phyloP scores from a whole-genome alignment of 2,113 vertebrate species.

The Tricholaema leucomelas region DNA sequence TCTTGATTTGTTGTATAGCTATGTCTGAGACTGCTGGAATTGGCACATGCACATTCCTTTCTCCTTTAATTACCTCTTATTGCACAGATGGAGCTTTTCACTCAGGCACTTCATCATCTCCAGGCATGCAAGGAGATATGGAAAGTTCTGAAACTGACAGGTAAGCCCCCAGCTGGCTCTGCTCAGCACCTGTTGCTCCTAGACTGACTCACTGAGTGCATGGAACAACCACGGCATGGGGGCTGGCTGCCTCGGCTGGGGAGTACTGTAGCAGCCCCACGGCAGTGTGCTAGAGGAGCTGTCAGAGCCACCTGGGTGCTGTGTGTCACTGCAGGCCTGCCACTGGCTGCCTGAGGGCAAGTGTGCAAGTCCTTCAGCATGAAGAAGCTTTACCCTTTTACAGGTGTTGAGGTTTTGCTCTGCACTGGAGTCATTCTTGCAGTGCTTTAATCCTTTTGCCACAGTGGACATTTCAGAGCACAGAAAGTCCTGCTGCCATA shows the following conservation, averaged over 20 bases:
- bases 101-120: slow-evolving; percentile 81
- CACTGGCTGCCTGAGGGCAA: background rate
- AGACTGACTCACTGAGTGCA: background rate
- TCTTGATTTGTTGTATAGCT: background rate
- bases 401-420: background rate
- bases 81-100: slow-evolving; percentile 78
- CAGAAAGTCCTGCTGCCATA: background rate
- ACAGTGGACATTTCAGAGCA: background rate
- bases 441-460: background rate
- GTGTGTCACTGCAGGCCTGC: background rate
- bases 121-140: slow-evolving; percentile 84
- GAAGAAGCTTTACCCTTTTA: background rate
- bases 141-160: slow-evolving; percentile 84
- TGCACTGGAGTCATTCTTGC: background rate
- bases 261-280: background rate
- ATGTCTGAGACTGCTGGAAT: background rate
- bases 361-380: background rate
- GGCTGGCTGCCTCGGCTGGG: background rate
- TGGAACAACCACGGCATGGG: background rate
- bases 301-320: background rate
- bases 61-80: slow-evolving; percentile 18
- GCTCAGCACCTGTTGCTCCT: background rate
- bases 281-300: background rate
- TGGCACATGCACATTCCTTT: background rate
- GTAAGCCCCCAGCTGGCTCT: slow-evolving; percentile 63